Conservation (phyloP, 2,797 vertebrate species). For the Bradypodion pumilum region DNA sequence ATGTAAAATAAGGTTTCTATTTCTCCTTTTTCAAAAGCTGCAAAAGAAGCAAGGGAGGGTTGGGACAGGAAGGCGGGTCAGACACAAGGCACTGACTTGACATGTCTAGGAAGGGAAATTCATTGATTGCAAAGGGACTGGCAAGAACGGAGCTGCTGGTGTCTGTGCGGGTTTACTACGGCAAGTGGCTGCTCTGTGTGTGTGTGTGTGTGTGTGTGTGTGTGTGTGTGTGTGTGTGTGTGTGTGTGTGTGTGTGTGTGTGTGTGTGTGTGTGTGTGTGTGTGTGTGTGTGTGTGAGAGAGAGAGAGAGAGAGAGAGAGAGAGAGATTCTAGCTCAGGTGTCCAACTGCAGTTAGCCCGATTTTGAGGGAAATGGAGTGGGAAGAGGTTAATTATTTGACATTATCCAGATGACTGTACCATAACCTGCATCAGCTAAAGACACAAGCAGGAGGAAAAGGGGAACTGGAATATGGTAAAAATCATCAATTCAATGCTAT, state of each 20-base stretch:
- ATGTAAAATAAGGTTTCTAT: slow-evolving; percentile 26
- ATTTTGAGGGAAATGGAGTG: neutral
- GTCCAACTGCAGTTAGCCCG: slow-evolving; percentile 27
- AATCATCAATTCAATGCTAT: neutral
- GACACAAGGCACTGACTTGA: slow-evolving; percentile 46
- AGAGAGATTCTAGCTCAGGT: slow-evolving; percentile 17
- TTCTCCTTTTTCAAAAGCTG: slow-evolving; percentile 15
- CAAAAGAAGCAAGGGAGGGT: neutral
- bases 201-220: too few species aligned
- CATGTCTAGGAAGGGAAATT: slow-evolving; percentile 1
- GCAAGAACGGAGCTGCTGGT: slow-evolving; percentile 24
- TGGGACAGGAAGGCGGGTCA: neutral
- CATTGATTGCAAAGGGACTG: neutral
- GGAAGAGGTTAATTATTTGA: neutral
- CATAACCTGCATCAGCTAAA: neutral
- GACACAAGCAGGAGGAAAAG: neutral
- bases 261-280: too few species aligned
- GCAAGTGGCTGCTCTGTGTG: too few species aligned
- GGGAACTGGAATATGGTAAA: neutral
- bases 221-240: too few species aligned
- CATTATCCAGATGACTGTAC: neutral
- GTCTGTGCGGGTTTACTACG: slow-evolving; percentile 37
- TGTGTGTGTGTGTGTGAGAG: too few species aligned
- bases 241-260: too few species aligned
- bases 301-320: too few species aligned